Evolutionary conservation across 1,140 invertebrate genomes (phyloP).

Genomic region (Orussus abietinus): DNA sequence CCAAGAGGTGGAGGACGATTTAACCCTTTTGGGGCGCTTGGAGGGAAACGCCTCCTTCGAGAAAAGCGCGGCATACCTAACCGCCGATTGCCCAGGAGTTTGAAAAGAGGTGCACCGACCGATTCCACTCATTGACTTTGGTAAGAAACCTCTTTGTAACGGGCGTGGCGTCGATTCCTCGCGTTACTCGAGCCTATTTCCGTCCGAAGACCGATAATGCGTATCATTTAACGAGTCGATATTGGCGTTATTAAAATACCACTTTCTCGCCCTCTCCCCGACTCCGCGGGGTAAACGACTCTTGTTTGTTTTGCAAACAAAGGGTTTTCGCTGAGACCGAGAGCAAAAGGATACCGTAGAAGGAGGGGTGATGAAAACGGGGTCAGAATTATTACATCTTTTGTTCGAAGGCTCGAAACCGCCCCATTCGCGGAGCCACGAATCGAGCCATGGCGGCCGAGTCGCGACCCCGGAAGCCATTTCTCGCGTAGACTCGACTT

Average conservation of each 20-base stretch:
- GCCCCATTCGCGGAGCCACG: constrained; percentile 51
- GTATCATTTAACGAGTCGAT: constrained; percentile 28
- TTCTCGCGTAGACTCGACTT: too few species aligned
- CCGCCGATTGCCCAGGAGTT: too few species aligned
- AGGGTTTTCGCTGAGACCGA: constrained; percentile 37
- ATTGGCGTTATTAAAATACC: constrained; percentile 51
- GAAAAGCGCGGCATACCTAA: too few species aligned
- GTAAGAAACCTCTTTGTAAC: too few species aligned
- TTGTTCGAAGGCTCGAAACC: constrained; percentile 48
- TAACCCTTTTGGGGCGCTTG: too few species aligned
- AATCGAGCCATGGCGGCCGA: constrained; percentile 50
- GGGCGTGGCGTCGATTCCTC: too few species aligned
- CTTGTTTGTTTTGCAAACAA: constrained; percentile 53
- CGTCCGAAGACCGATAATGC: constrained; percentile 29
- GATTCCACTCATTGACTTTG: too few species aligned
- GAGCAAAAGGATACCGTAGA: neutral
- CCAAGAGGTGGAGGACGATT: too few species aligned
- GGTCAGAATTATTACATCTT: constrained; percentile 53
- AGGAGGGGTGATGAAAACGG: constrained; percentile 20
- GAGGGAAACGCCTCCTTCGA: too few species aligned
- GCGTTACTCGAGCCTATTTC: too few species aligned
- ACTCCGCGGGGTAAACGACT: constrained; percentile 41
- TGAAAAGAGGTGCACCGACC: too few species aligned
- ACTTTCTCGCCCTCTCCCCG: constrained; percentile 20
- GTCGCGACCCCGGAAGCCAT: constrained; percentile 41